These are phyloP conservation scores for Lordiphosa andalusiaca DNA, from an alignment of 2,888 invertebrate genomes.

Conservation along the genomic window DNA sequence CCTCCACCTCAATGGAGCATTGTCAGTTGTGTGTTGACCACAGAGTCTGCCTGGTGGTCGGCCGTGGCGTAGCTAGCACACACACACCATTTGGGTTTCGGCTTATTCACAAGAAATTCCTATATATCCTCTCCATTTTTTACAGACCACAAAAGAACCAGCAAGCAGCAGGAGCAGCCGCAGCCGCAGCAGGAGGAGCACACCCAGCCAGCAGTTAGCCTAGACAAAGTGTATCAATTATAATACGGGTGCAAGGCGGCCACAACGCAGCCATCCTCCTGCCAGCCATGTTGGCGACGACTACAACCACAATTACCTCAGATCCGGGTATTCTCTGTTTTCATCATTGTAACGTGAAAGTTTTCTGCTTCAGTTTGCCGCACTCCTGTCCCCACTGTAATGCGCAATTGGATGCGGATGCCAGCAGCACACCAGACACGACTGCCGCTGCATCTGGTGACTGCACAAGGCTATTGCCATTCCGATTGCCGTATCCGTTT, in stretches of 20 bases:
- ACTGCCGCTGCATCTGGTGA: conserved; percentile 2
- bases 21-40: conserved; percentile 13
- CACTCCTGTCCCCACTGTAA: conserved; percentile 89
- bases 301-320: conserved; percentile 79
- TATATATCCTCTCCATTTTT: conserved; percentile 40
- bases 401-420: conserved; percentile 82
- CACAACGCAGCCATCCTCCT: conserved; percentile 22
- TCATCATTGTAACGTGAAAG: conserved; percentile 91
- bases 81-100: conserved; percentile 39
- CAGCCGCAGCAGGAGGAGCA: neutral
- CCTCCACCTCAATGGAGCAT: neutral
- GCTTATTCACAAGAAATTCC: conserved; percentile 59
- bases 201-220: conserved; percentile 14
- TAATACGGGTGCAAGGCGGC: conserved; percentile 59
- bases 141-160: conserved; percentile 45
- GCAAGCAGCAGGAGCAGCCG: neutral
- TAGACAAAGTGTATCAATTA: conserved; percentile 72
- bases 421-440: conserved; percentile 22
- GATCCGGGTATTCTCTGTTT: conserved; percentile 94
- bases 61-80: conserved; percentile 18
- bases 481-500: conserved; percentile 93
- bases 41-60: conserved; percentile 20
- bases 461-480: conserved; percentile 85
- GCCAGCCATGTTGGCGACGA: conserved; percentile 63
- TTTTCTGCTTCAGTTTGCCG: conserved; percentile 91